phyloP scores from a whole-genome alignment of 1,140 invertebrate genomes.

The Tetramorium alpestre region DNA sequence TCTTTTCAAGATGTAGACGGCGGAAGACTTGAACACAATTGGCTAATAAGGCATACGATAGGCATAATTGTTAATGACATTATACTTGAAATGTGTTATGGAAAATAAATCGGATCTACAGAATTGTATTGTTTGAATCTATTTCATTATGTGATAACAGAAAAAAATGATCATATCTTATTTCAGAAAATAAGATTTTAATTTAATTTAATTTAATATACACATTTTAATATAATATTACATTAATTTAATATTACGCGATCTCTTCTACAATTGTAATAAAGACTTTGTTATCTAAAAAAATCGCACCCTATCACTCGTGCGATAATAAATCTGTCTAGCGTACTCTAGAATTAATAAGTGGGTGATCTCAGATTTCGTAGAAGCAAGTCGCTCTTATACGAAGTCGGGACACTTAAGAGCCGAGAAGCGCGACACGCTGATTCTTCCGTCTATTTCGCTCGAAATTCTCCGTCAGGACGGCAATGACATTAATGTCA shows the following conservation, averaged over 20 bases:
- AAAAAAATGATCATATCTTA: neutral
- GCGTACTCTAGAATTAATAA: neutral
- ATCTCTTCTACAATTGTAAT: neutral
- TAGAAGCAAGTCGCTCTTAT: slow-evolving; percentile 7
- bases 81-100: slow-evolving; percentile 73
- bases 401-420: slow-evolving; percentile 49
- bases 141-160: neutral
- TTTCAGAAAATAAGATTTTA: neutral
- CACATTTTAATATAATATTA: neutral
- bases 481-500: slow-evolving; percentile 82
- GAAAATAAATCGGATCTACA: slow-evolving; percentile 71
- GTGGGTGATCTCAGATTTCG: neutral
- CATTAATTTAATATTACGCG: neutral
- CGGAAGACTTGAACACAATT: slow-evolving; percentile 61
- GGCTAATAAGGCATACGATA: slow-evolving; percentile 53
- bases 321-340: neutral
- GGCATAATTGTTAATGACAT: slow-evolving; percentile 67
- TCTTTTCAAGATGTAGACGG: slow-evolving; percentile 42
- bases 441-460: slow-evolving; percentile 72
- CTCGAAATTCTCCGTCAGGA: slow-evolving; percentile 62
- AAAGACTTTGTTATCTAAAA: neutral
- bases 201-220: neutral
- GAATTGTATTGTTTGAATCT: slow-evolving; percentile 38
- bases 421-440: neutral
- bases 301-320: neutral